These are phyloP conservation scores for Falco punctatus DNA, from an alignment of 2,113 vertebrate genomes.

Conservation along the genomic window DNA sequence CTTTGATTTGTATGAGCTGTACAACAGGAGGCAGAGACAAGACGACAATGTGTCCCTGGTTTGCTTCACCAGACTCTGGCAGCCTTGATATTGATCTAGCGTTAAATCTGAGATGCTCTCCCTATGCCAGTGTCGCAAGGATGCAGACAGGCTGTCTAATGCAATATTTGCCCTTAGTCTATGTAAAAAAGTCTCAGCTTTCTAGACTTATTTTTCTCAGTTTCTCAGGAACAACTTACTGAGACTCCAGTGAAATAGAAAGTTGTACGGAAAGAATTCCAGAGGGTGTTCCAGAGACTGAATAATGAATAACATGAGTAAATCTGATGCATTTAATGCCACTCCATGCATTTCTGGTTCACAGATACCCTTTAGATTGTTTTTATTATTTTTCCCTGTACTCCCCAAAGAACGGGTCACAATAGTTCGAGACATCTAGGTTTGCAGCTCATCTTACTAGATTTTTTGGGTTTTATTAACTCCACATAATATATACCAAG, in stretches of 20 bases:
- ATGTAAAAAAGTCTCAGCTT: not conserved
- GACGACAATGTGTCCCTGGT: slow-evolving; percentile 44
- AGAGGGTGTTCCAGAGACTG: not conserved
- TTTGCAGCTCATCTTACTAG: not conserved
- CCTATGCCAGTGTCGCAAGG: not conserved
- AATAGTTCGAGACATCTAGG: not conserved
- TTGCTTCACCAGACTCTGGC: slow-evolving; percentile 33
- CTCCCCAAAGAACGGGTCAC: not conserved
- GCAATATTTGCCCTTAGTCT: not conserved
- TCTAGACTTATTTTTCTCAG: not conserved
- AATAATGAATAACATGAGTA: not conserved
- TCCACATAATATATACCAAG: not conserved
- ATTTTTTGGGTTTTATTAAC: not conserved
- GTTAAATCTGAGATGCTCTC: slow-evolving; percentile 40
- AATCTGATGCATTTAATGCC: not conserved
- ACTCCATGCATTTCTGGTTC: not conserved
- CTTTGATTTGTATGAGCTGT: slow-evolving; percentile 65
- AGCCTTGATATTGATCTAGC: slow-evolving; percentile 68
- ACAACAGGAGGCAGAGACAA: slow-evolving; percentile 64
- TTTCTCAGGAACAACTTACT: not conserved
- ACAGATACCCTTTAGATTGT: not conserved
- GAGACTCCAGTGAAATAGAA: not conserved
- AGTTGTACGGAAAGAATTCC: not conserved
- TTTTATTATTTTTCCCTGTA: not conserved
- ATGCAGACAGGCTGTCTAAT: slow-evolving; percentile 41